phyloP scores from a whole-genome alignment of 2,888 invertebrate genomes.

The Apotomis turbidana region DNA sequence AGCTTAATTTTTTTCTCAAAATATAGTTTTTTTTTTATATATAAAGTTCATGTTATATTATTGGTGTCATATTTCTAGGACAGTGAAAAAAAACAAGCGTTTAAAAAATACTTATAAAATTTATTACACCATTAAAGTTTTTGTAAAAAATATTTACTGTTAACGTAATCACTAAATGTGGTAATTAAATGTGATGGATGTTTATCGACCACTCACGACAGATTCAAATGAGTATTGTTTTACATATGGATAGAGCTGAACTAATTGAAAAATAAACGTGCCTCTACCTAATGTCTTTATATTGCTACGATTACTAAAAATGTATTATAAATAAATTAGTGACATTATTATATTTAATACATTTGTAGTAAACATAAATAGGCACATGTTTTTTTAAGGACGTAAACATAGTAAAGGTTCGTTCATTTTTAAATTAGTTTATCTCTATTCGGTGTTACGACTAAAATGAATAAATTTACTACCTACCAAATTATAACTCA shows the following conservation, averaged over 20 bases:
- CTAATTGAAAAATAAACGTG: too few relatives aligned
- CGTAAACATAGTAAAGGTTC: not conserved
- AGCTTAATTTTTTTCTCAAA: not conserved
- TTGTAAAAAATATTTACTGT: slow-evolving; percentile 74
- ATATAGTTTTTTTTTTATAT: not conserved
- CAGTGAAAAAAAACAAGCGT: slow-evolving; percentile 34
- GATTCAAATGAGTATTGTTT: slow-evolving; percentile 67
- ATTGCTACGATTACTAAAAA: too few relatives aligned
- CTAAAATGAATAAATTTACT: slow-evolving; percentile 25
- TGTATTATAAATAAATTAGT: too few relatives aligned
- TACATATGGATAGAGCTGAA: slow-evolving; percentile 2
- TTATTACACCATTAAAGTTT: slow-evolving; percentile 70
- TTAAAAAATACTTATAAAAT: slow-evolving; percentile 46
- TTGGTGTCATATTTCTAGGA: not conserved
- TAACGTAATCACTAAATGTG: slow-evolving; percentile 72
- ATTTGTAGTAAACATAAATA: too few relatives aligned
- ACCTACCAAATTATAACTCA: slow-evolving; percentile 9
- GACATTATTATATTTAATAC: too few relatives aligned
- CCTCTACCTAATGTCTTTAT: too few relatives aligned
- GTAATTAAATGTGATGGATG: slow-evolving; percentile 78
- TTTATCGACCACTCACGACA: slow-evolving; percentile 63
- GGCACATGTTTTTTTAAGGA: too few relatives aligned
- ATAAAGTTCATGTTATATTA: too few relatives aligned
- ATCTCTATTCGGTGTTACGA: slow-evolving; percentile 12
- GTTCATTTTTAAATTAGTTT: too few relatives aligned